Evolutionary conservation across 2,797 vertebrate species (phyloP).

Genomic region (Heterohyrax brucei): DNA sequence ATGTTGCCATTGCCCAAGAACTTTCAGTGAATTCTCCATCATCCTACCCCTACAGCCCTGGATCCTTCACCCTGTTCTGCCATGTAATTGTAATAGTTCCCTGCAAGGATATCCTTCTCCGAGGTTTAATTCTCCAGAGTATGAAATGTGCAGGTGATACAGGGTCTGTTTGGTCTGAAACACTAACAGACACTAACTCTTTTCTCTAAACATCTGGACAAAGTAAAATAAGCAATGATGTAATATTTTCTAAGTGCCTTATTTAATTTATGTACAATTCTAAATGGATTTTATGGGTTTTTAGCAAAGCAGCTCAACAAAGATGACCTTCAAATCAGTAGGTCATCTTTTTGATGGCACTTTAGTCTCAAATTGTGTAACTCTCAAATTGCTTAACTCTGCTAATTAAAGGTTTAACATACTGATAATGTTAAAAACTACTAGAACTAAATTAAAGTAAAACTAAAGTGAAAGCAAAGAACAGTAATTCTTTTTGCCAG

Average conservation of each 20-base stretch:
- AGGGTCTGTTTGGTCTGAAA: background rate
- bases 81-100: background rate
- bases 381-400: slow-evolving; percentile 30
- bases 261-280: background rate
- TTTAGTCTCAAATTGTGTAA: slow-evolving; percentile 26
- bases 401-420: background rate
- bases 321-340: slow-evolving; percentile 9
- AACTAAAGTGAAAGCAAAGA: slow-evolving; percentile 12
- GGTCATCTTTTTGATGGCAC: background rate
- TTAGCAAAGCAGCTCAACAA: background rate
- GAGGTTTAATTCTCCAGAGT: background rate
- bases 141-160: rapidly evolving
- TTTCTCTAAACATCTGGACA: background rate
- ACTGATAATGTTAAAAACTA: background rate
- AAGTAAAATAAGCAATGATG: background rate
- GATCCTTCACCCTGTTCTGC: too few relatives aligned
- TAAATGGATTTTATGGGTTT: slow-evolving; percentile 41
- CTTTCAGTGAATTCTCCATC: background rate
- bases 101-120: background rate
- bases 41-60: background rate
- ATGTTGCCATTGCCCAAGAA: slow-evolving; percentile 11
- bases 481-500: background rate
- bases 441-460: background rate
- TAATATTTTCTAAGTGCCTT: background rate
- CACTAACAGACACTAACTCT: background rate